These are phyloP conservation scores for Cryptosula pallasiana DNA, from an alignment of 2,888 invertebrate genomes.

Conservation along the genomic window DNA sequence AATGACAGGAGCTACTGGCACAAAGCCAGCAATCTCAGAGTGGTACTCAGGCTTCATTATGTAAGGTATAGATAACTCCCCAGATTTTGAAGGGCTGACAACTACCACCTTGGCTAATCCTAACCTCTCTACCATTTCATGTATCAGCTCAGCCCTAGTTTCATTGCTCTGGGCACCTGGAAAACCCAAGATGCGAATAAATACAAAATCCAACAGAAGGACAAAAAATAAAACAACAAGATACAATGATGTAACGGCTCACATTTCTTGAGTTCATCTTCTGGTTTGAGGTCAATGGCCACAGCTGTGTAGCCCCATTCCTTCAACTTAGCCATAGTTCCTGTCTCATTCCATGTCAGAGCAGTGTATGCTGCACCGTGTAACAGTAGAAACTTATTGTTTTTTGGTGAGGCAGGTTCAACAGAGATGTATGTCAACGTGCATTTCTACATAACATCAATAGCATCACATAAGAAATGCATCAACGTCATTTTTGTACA, in stretches of 20 bases:
- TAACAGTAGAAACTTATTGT: neutral
- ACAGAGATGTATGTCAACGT: neutral
- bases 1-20: constrained; percentile 54
- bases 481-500: no score
- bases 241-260: no score
- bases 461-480: no score
- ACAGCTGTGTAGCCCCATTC: constrained; percentile 13
- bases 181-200: no score
- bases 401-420: neutral
- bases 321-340: constrained; percentile 14
- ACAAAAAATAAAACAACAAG: no score
- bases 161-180: no score
- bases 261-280: no score
- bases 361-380: neutral
- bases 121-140: constrained; percentile 38
- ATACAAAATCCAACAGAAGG: no score
- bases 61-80: constrained; percentile 53
- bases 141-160: constrained; percentile 37
- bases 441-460: no score
- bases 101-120: constrained; percentile 49
- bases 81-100: constrained; percentile 57
- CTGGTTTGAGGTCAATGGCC: neutral
- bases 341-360: neutral
- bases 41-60: constrained; percentile 40
- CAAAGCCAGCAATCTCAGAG: constrained; percentile 44